Conservation (phyloP, 2,888 invertebrate species). For the Anthrax anthrax region DNA sequence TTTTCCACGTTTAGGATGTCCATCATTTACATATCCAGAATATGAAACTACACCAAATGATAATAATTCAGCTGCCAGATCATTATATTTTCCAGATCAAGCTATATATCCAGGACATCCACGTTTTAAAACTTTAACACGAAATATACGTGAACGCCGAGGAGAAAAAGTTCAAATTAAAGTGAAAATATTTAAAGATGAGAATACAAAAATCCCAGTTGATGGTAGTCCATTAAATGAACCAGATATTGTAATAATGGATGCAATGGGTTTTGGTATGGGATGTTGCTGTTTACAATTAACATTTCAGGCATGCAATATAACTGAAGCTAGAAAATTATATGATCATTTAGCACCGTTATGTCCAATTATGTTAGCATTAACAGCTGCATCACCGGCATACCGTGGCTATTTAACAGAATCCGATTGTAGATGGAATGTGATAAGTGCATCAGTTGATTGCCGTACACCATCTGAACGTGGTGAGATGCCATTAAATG, state of each 20-base stretch:
- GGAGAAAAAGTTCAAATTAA: constrained; percentile 95
- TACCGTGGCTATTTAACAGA: constrained; percentile 90
- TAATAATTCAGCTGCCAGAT: constrained; percentile 59
- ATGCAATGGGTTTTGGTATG: constrained; percentile 99
- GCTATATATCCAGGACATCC: constrained; percentile 94
- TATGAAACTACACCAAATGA: constrained; percentile 49
- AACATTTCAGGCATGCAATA: constrained; percentile 88
- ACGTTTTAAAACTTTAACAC: constrained; percentile 79
- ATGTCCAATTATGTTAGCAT: constrained; percentile 92
- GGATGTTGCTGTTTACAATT: constrained; percentile 95
- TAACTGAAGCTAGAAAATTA: constrained; percentile 83
- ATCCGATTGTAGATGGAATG: constrained; percentile 95
- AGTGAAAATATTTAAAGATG: constrained; percentile 86
- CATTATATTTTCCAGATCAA: constrained; percentile 87
- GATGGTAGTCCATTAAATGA: constrained; percentile 62
- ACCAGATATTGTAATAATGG: constrained; percentile 92
- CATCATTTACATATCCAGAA: constrained; percentile 73
- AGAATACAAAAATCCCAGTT: constrained; percentile 71
- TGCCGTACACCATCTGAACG: constrained; percentile 87
- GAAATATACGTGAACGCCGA: constrained; percentile 81
- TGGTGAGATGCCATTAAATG: constrained; percentile 54
- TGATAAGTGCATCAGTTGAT: constrained; percentile 91
- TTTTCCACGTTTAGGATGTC: constrained; percentile 86
- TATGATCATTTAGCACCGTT: constrained; percentile 96
- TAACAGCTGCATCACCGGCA: constrained; percentile 92